These are phyloP conservation scores for Loriculus beryllinus DNA, from an alignment of 2,797 vertebrate species.

Conservation along the genomic window DNA sequence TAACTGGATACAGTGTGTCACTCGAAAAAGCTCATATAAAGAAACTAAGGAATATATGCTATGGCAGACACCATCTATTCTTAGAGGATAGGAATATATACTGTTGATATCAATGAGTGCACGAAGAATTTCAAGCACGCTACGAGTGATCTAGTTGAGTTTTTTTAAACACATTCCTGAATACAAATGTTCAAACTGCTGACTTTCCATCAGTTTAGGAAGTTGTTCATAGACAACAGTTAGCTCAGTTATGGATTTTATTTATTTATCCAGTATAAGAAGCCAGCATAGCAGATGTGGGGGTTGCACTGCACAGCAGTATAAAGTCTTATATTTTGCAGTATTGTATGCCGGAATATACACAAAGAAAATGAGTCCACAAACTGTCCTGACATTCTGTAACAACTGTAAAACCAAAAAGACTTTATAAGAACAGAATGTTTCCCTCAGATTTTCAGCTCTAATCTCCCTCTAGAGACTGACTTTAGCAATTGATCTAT, in stretches of 20 bases:
- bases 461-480: constrained; percentile 52
- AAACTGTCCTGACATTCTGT: background rate
- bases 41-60: background rate
- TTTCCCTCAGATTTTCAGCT: background rate
- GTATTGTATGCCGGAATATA: background rate
- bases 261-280: background rate
- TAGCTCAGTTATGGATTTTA: background rate
- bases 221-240: background rate
- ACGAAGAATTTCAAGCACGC: background rate
- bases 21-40: background rate
- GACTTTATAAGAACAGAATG: background rate
- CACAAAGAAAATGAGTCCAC: background rate
- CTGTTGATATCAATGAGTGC: background rate
- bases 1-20: background rate
- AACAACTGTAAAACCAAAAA: background rate
- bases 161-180: background rate
- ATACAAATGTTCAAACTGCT: background rate
- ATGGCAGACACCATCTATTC: background rate
- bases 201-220: background rate
- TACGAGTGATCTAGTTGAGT: background rate
- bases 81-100: background rate
- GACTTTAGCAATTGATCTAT: background rate
- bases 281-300: background rate
- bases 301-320: background rate
- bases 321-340: background rate